phyloP scores from a whole-genome alignment of 2,113 vertebrate species.

The Symphodus melops region DNA sequence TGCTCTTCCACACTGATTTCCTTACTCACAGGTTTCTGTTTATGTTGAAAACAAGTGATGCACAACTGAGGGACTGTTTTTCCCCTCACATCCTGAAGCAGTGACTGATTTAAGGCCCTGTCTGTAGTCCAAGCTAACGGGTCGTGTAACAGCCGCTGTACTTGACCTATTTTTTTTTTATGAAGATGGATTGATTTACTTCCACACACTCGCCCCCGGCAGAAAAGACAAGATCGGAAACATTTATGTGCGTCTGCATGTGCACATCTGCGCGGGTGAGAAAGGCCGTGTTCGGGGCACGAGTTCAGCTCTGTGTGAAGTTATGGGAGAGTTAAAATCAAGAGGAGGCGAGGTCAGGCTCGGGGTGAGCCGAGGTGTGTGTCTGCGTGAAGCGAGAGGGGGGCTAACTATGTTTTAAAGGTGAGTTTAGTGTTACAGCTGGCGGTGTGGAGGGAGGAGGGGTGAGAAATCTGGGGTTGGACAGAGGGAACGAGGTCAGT shows the following conservation, averaged over 20 bases:
- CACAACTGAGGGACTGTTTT: conserved; percentile 9
- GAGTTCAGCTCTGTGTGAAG: conserved; percentile 70
- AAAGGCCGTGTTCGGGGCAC: conserved; percentile 19
- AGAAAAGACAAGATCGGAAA: conserved; percentile 22
- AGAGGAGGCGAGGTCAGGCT: conserved; percentile 63
- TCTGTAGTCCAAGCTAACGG: background rate
- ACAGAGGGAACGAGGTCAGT: conserved; percentile 58
- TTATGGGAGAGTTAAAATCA: conserved; percentile 69
- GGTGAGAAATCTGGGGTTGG: conserved; percentile 58
- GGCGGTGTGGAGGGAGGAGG: conserved; percentile 1
- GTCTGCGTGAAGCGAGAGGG: conserved; percentile 1
- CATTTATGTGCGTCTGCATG: conserved; percentile 17
- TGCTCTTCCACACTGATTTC: too few relatives aligned
- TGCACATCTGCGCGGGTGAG: conserved; percentile 19
- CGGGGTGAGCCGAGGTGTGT: conserved; percentile 48
- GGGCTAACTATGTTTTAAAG: conserved; percentile 59
- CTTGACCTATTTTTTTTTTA: conserved; percentile 49
- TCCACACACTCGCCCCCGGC: background rate
- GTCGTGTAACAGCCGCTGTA: conserved; percentile 33
- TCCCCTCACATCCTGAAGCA: background rate
- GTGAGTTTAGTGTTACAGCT: conserved; percentile 70
- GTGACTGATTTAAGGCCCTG: conserved; percentile 33
- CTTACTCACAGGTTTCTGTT: too few relatives aligned
- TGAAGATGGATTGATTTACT: conserved; percentile 23
- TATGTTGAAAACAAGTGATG: too few relatives aligned